Conservation (phyloP, 2,888 invertebrate species). For the Celastrina argiolus region DNA sequence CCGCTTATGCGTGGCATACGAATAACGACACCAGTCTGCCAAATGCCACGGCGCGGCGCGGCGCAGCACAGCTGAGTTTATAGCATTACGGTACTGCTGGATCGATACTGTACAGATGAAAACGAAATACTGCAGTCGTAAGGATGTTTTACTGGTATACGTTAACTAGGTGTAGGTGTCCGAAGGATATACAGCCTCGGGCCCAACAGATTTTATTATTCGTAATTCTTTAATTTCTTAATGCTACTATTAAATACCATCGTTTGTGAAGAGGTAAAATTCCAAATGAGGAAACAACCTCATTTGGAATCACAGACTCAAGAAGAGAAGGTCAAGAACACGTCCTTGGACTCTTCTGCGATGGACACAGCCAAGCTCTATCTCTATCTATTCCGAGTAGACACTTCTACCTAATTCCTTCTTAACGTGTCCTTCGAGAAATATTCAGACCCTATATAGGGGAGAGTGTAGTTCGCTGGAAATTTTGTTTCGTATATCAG, state of each 20-base stretch:
- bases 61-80: conserved; percentile 19
- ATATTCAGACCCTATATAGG: background rate
- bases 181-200: background rate
- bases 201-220: background rate
- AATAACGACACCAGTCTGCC: background rate
- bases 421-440: background rate
- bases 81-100: conserved; percentile 19
- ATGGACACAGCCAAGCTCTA: too few relatives aligned
- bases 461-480: background rate
- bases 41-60: conserved; percentile 7
- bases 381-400: background rate
- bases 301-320: too few relatives aligned
- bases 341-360: too few relatives aligned
- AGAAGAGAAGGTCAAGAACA: too few relatives aligned
- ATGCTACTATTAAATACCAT: too few relatives aligned
- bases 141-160: background rate
- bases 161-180: background rate
- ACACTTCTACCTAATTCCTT: background rate
- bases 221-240: too few relatives aligned
- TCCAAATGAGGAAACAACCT: too few relatives aligned
- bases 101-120: conserved; percentile 20
- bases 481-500: background rate
- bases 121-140: conserved; percentile 19
- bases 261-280: too few relatives aligned
- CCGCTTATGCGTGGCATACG: conserved; percentile 5